These are phyloP conservation scores for Eurosta solidaginis DNA, from an alignment of 1,140 invertebrate species.

Conservation along the genomic window DNA sequence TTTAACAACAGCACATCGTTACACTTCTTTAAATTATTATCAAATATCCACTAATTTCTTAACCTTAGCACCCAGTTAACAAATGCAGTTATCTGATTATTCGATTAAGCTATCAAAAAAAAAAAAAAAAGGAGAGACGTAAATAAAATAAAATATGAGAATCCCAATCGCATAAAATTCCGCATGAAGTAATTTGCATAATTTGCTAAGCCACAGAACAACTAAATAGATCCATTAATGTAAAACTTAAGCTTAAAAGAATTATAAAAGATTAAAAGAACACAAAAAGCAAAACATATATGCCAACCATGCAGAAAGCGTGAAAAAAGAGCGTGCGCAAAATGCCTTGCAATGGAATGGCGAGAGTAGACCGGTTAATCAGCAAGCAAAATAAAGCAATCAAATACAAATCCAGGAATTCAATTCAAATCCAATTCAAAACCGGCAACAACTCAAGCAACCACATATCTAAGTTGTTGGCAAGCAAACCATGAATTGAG, in stretches of 20 bases:
- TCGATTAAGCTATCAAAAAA: conserved; percentile 17
- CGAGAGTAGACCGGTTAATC: background rate
- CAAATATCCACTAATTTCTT: background rate
- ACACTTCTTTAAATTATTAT: no score
- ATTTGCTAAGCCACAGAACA: conserved; percentile 1
- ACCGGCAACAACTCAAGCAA: no score
- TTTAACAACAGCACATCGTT: no score
- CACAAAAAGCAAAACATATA: background rate
- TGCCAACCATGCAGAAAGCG: conserved; percentile 21
- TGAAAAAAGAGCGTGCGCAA: conserved; percentile 12
- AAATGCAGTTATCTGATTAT: background rate
- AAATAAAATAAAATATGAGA: no score
- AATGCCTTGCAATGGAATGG: background rate
- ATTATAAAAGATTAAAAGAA: background rate
- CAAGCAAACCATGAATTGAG: background rate
- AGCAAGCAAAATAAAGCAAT: conserved; percentile 4
- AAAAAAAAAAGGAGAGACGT: background rate
- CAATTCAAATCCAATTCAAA: conserved; percentile 23
- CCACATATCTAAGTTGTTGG: no score
- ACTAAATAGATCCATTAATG: background rate
- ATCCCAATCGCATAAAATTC: background rate
- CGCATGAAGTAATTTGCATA: conserved; percentile 21
- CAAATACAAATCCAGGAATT: conserved; percentile 11
- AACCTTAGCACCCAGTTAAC: background rate
- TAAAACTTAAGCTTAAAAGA: background rate